Conservation (phyloP, 2,888 invertebrate species). For the Hypolimnas misippus region DNA sequence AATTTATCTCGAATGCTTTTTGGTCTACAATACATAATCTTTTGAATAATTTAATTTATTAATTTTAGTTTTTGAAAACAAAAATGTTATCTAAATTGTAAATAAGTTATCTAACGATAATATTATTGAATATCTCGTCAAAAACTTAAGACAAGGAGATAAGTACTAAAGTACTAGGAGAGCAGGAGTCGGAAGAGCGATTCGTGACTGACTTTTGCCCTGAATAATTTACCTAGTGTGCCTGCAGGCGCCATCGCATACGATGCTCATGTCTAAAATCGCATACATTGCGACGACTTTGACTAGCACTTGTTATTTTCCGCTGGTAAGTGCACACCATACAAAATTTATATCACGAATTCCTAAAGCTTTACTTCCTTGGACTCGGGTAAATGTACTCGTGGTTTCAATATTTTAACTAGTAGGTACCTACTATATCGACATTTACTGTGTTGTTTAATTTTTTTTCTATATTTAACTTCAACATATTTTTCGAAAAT, state of each 20-base stretch:
- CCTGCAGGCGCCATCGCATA: slow-evolving; percentile 62
- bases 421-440: not conserved
- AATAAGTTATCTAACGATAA: no score
- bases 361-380: slow-evolving; percentile 16
- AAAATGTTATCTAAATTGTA: no score
- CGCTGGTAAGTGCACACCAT: slow-evolving; percentile 42
- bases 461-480: not conserved
- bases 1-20: no score
- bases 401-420: not conserved
- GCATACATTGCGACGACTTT: slow-evolving; percentile 47
- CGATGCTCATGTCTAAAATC: slow-evolving; percentile 60
- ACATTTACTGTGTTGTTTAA: not conserved
- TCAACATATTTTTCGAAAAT: no score
- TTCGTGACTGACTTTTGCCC: slow-evolving; percentile 81
- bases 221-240: slow-evolving; percentile 74
- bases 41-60: no score
- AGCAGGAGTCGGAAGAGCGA: slow-evolving; percentile 57
- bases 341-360: slow-evolving; percentile 46
- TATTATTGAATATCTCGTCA: not conserved
- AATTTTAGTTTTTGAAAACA: no score
- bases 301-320: slow-evolving; percentile 47
- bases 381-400: slow-evolving; percentile 22
- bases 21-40: no score
- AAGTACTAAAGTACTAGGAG: slow-evolving; percentile 48
- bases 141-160: slow-evolving; percentile 24